Conservation (phyloP, 2,797 vertebrate genomes). For the Mycteria americana region DNA sequence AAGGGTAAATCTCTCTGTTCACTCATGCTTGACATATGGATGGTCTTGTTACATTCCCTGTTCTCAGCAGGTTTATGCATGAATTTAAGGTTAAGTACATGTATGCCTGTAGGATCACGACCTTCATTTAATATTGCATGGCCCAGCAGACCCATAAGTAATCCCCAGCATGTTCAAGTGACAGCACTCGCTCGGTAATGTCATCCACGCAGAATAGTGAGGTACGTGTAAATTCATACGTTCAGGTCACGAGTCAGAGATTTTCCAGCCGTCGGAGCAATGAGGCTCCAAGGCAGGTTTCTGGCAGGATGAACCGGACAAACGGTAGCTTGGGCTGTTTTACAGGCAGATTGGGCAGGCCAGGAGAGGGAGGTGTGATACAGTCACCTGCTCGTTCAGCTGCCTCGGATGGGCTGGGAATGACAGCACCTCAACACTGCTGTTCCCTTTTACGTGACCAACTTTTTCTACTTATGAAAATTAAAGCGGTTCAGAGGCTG, state of each 20-base stretch:
- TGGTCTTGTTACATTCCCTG: not conserved
- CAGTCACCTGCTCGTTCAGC: not conserved
- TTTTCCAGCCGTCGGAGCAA: not conserved
- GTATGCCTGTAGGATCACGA: not conserved
- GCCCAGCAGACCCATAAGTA: conserved; percentile 1
- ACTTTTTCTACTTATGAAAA: not conserved
- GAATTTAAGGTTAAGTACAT: conserved; percentile 30
- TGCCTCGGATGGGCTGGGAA: not conserved
- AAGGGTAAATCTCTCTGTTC: conserved; percentile 36
- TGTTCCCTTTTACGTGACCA: fast-evolving
- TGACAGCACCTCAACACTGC: not conserved
- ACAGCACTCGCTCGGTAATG: not conserved
- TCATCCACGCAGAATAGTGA: not conserved
- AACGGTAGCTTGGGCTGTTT: not conserved
- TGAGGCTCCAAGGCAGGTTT: not conserved
- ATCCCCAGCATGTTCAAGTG: not conserved
- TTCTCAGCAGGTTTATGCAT: not conserved
- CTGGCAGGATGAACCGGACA: not conserved
- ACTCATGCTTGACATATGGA: not conserved
- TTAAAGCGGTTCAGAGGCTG: not conserved
- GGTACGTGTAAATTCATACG: fast-evolving
- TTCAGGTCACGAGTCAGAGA: not conserved
- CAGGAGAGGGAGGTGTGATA: not conserved
- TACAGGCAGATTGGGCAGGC: not conserved
- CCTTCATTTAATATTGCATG: not conserved